A percentile compares a stretch with the other conserved stretches of the same genome.
These are phyloP conservation scores for Elephantulus edwardii DNA, from an alignment of 2,113 vertebrate species.

Conservation along the genomic window DNA sequence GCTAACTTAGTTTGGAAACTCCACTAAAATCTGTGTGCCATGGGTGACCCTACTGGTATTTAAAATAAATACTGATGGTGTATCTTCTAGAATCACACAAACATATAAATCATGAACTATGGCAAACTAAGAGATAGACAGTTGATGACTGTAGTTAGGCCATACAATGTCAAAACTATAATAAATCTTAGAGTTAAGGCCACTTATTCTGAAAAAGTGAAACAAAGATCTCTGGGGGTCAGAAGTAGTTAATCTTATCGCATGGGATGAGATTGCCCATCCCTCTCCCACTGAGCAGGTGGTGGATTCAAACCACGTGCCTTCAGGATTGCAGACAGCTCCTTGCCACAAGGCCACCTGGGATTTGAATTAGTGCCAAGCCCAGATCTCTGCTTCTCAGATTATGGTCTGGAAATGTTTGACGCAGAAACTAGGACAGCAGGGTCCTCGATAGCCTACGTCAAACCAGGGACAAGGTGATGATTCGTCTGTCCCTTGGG, in stretches of 20 bases:
- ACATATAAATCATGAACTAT: background rate
- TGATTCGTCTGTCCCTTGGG: background rate
- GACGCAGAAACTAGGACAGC: background rate
- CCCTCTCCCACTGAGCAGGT: too few relatives aligned
- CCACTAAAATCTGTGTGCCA: background rate
- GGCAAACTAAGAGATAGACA: too few relatives aligned
- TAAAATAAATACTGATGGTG: background rate
- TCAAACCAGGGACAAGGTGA: background rate
- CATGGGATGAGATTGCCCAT: too few relatives aligned
- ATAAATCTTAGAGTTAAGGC: background rate
- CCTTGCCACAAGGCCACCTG: background rate
- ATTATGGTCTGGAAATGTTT: background rate
- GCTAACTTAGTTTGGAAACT: background rate
- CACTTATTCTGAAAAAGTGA: background rate
- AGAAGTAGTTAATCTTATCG: too few relatives aligned
- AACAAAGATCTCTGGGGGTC: background rate
- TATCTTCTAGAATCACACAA: background rate
- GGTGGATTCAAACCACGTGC: background rate
- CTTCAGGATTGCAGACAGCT: background rate
- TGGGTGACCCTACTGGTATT: background rate
- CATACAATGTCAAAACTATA: background rate
- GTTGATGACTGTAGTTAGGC: background rate
- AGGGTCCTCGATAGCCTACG: fast-evolving
- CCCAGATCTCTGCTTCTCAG: background rate
- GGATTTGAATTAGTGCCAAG: background rate